Evolutionary conservation across 1,140 invertebrate species (phyloP).

Genomic region (Drosophila athabasca): DNA sequence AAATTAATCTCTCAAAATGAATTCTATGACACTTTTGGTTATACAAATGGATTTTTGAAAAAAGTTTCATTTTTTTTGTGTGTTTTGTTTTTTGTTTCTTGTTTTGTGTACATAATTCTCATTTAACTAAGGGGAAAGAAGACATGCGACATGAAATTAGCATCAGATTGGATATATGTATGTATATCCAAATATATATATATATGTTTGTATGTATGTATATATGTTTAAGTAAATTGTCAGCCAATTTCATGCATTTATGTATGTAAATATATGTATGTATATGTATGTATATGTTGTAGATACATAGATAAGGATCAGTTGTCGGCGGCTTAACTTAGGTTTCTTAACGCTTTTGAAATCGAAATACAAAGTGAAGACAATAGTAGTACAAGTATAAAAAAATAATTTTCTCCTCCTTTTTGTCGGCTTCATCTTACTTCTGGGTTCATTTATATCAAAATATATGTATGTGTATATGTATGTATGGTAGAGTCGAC

Average conservation of each 20-base stretch:
- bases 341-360: conserved; percentile 2
- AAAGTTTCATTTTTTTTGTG: conserved; percentile 13
- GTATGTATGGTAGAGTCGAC: conserved; percentile 27
- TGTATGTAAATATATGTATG: conserved; percentile 7
- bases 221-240: conserved; percentile 38
- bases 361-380: conserved; percentile 40
- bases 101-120: conserved; percentile 13
- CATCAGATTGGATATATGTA: conserved; percentile 24
- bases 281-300: not conserved
- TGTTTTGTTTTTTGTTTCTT: too few relatives aligned
- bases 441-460: not conserved
- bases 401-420: conserved; percentile 28
- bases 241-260: conserved; percentile 30
- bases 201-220: conserved; percentile 31
- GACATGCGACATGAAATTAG: conserved; percentile 33
- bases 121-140: conserved; percentile 41
- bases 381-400: conserved; percentile 38
- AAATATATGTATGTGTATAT: too few relatives aligned
- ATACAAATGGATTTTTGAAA: conserved; percentile 42
- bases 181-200: conserved; percentile 17
- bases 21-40: conserved; percentile 49
- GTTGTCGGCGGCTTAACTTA: conserved; percentile 24
- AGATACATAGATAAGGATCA: conserved; percentile 1
- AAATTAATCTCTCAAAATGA: conserved; percentile 30
- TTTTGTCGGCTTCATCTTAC: not conserved